Percentiles rank a stretch among this genome's conserved stretches.
Conservation (phyloP, 2,888 invertebrate genomes). For the Pristionchus maxplancki region DNA sequence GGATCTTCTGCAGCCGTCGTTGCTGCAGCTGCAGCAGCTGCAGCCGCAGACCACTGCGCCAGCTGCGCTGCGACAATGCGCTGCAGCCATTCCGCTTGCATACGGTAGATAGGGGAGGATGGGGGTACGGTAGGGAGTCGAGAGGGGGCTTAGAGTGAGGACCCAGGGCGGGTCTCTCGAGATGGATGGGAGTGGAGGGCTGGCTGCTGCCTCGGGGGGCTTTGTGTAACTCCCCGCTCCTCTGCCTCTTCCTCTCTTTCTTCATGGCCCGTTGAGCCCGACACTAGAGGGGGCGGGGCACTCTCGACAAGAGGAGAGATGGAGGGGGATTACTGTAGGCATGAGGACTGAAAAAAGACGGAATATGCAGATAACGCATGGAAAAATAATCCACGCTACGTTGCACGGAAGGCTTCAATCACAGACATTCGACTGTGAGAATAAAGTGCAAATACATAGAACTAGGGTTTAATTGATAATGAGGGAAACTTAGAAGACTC, state of each 20-base stretch:
- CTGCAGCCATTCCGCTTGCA: slow-evolving; percentile 26
- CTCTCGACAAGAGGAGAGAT: not conserved
- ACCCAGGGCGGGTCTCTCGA: slow-evolving; percentile 27
- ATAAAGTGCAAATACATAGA: too few relatives aligned
- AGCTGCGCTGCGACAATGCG: not conserved
- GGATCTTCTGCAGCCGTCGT: not conserved
- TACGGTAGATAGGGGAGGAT: not conserved
- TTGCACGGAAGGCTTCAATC: too few relatives aligned
- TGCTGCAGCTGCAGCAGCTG: not conserved
- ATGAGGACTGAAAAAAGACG: not conserved
- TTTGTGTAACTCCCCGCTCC: slow-evolving; percentile 37
- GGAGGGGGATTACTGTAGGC: slow-evolving; percentile 22
- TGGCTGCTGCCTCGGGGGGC: not conserved
- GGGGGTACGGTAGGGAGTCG: not conserved
- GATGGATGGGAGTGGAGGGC: not conserved
- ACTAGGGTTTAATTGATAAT: too few relatives aligned
- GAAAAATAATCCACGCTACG: too few relatives aligned
- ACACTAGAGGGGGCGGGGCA: slow-evolving; percentile 21
- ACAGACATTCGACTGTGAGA: too few relatives aligned
- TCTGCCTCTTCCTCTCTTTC: not conserved
- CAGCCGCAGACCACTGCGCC: not conserved
- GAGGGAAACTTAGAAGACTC: too few relatives aligned
- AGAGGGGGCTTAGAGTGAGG: not conserved
- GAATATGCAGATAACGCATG: too few relatives aligned
- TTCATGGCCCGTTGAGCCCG: slow-evolving; percentile 5